Conservation (phyloP, 2,797 vertebrate species). For the Danionella dracula region DNA sequence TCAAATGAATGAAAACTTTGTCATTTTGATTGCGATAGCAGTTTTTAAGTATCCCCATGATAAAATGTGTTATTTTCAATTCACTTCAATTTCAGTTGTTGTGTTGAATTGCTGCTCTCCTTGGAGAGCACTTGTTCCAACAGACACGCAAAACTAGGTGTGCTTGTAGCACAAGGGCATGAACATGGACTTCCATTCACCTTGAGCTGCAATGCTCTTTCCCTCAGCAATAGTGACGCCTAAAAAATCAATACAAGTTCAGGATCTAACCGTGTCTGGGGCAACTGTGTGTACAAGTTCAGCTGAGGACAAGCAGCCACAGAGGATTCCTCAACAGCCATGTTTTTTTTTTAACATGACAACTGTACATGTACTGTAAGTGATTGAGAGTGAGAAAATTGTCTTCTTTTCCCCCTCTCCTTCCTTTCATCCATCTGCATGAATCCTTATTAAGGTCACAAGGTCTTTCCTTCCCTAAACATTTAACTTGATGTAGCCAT, state of each 20-base stretch:
- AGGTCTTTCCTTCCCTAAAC: background rate
- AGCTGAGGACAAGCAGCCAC: conserved; percentile 46
- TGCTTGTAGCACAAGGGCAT: conserved; percentile 47
- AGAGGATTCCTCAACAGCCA: conserved; percentile 41
- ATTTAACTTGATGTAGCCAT: background rate
- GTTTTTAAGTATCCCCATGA: no score
- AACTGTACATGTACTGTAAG: background rate
- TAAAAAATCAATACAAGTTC: conserved; percentile 58
- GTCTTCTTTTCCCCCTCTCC: no score
- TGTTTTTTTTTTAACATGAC: conserved; percentile 26
- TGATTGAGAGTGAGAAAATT: background rate
- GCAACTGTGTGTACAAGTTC: conserved; percentile 55
- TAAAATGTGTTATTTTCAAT: no score
- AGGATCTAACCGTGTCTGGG: conserved; percentile 47
- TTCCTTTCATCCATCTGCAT: no score
- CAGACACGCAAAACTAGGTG: conserved; percentile 34
- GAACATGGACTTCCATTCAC: conserved; percentile 42
- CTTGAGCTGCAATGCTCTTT: conserved; percentile 41
- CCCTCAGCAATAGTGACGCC: conserved; percentile 46
- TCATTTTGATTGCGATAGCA: no score
- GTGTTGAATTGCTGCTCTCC: conserved; percentile 31
- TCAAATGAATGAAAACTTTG: no score
- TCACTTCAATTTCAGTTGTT: conserved; percentile 27
- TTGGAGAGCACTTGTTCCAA: conserved; percentile 35
- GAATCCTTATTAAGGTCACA: no score